Percentiles rank a stretch among this genome's conserved stretches.
Evolutionary conservation across 2,797 vertebrate genomes (phyloP).

Genomic region (Microhierax caerulescens): DNA sequence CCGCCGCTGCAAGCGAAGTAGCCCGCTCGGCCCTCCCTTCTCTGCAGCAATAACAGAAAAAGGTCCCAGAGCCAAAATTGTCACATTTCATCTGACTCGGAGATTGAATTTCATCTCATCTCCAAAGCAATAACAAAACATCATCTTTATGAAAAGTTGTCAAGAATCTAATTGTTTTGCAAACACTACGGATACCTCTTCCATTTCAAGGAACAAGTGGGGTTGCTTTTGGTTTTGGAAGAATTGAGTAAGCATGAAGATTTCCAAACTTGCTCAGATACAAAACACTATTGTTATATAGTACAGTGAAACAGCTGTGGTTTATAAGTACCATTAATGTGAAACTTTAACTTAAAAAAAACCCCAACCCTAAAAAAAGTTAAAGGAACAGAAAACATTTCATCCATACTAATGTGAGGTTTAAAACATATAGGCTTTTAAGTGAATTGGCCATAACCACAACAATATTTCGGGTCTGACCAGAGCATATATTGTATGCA

Average conservation of each 20-base stretch:
- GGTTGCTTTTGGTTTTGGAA: slow-evolving; percentile 47
- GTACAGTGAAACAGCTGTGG: slow-evolving; percentile 40
- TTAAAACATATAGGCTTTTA: slow-evolving; percentile 68
- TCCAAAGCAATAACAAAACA: background rate
- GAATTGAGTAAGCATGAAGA: slow-evolving; percentile 35
- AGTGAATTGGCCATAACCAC: slow-evolving; percentile 79
- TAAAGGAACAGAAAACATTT: slow-evolving; percentile 59
- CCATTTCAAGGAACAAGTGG: slow-evolving; percentile 38
- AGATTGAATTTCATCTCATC: background rate
- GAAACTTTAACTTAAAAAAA: slow-evolving; percentile 14
- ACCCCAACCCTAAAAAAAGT: slow-evolving; percentile 17
- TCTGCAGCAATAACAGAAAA: background rate
- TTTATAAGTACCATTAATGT: slow-evolving; percentile 6
- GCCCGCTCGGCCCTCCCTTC: background rate
- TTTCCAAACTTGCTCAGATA: slow-evolving; percentile 46
- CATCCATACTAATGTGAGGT: slow-evolving; percentile 58
- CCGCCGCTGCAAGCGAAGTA: background rate
- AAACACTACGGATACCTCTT: slow-evolving; percentile 32
- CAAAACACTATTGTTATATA: background rate
- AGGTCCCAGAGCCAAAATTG: background rate
- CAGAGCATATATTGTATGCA: slow-evolving; percentile 77
- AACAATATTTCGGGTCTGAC: slow-evolving; percentile 76
- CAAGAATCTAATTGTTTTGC: slow-evolving; percentile 18
- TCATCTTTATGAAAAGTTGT: background rate
- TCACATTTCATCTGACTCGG: background rate